Conservation (phyloP, 2,113 vertebrate species). For the Gnathonemus echidnorhynchus region DNA sequence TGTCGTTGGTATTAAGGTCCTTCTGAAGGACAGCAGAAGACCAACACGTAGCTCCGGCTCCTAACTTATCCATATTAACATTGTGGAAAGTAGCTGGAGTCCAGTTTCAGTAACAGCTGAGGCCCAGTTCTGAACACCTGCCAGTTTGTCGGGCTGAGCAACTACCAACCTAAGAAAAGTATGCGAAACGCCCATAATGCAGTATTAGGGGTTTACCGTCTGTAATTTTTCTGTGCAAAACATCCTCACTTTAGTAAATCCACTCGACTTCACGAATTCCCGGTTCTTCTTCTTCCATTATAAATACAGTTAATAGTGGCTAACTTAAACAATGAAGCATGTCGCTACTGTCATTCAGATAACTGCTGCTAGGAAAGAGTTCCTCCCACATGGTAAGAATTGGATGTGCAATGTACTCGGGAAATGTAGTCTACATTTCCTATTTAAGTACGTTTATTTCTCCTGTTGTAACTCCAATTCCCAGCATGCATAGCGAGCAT, state of each 20-base stretch:
- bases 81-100: constrained; percentile 3
- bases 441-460: not conserved
- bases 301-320: not conserved
- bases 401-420: constrained; percentile 26
- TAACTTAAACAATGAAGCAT: not conserved
- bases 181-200: not conserved
- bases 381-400: constrained; percentile 26
- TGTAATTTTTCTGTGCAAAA: not conserved
- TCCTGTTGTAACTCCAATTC: not conserved
- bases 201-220: not conserved
- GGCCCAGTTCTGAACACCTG: constrained; percentile 26
- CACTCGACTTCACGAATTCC: not conserved
- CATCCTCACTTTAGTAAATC: not conserved
- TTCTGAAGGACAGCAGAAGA: not conserved
- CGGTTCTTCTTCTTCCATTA: not conserved
- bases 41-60: not conserved
- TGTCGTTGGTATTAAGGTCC: not conserved
- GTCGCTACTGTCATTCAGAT: constrained; percentile 26
- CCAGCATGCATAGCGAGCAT: constrained; percentile 7
- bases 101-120: constrained; percentile 12
- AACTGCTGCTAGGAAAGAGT: constrained; percentile 29
- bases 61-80: not conserved
- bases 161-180: not conserved
- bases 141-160: constrained; percentile 30
- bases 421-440: constrained; percentile 30